Conservation (phyloP, 2,888 invertebrate genomes). For the Fragum whitleyi region DNA sequence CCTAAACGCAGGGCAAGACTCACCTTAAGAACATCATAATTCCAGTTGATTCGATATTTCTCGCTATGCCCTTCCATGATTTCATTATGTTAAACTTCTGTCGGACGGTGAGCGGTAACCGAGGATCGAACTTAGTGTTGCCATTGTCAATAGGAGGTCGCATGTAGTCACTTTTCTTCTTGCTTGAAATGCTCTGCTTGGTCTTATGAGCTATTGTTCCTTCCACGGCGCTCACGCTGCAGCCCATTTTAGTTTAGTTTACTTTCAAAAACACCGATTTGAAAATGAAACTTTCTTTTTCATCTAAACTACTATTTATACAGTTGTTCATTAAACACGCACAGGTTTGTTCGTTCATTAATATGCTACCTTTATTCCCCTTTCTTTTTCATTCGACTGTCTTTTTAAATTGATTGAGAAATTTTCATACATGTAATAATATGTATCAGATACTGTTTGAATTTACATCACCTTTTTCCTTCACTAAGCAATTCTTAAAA, state of each 20-base stretch:
- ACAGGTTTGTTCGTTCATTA: too few relatives aligned
- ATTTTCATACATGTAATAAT: too few relatives aligned
- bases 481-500: too few relatives aligned
- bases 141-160: slow-evolving; percentile 27
- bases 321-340: too few relatives aligned
- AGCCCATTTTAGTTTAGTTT: slow-evolving; percentile 44
- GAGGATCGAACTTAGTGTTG: slow-evolving; percentile 87
- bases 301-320: too few relatives aligned
- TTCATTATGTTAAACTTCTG: slow-evolving; percentile 95
- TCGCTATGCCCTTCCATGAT: slow-evolving; percentile 95
- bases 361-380: too few relatives aligned
- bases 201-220: slow-evolving; percentile 8
- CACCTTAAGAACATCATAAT: slow-evolving; percentile 96
- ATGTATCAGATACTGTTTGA: too few relatives aligned
- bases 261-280: neutral
- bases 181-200: slow-evolving; percentile 4
- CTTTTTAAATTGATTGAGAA: too few relatives aligned
- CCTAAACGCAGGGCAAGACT: too few relatives aligned
- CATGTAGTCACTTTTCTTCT: slow-evolving; percentile 27
- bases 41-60: slow-evolving; percentile 95
- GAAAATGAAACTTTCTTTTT: neutral
- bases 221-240: slow-evolving; percentile 47
- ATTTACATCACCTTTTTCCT: too few relatives aligned
- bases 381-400: too few relatives aligned
- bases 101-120: slow-evolving; percentile 93